These are phyloP conservation scores for Euura saliciscinereae DNA, from an alignment of 1,140 invertebrate genomes.

Conservation along the genomic window DNA sequence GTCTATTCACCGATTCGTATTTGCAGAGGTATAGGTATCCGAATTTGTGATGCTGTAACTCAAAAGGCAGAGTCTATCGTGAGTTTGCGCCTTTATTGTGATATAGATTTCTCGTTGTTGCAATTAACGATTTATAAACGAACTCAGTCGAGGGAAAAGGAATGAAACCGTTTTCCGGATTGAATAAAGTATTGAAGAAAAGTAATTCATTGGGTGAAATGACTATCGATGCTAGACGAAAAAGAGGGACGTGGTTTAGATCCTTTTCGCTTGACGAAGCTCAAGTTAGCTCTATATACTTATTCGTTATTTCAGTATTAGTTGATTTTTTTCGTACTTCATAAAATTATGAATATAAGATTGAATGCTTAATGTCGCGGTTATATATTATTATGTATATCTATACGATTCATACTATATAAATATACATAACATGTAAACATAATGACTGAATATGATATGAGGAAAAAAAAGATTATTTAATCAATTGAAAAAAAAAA, in stretches of 20 bases:
- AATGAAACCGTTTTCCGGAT: neutral
- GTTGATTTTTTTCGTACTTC: neutral
- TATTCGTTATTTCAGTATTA: neutral
- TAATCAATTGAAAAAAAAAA: neutral
- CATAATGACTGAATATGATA: neutral
- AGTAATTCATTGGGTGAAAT: neutral
- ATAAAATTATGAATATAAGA: neutral
- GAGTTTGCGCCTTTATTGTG: conserved; percentile 18
- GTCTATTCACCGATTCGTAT: too few species aligned
- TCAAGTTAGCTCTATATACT: conserved; percentile 4
- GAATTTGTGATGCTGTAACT: neutral
- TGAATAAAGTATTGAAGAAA: neutral
- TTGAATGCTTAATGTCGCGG: conserved; percentile 1
- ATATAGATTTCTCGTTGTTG: conserved; percentile 14
- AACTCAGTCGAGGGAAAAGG: neutral
- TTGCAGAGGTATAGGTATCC: too few species aligned
- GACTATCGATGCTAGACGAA: neutral
- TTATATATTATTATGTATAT: neutral
- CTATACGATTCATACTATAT: neutral
- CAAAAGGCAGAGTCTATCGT: conserved; percentile 8
- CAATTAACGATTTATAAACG: neutral
- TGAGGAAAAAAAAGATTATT: neutral
- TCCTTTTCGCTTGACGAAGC: neutral
- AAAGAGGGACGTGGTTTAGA: neutral
- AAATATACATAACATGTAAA: neutral